phyloP scores from a whole-genome alignment of 2,113 vertebrate genomes.

The Crotalus helleri region DNA sequence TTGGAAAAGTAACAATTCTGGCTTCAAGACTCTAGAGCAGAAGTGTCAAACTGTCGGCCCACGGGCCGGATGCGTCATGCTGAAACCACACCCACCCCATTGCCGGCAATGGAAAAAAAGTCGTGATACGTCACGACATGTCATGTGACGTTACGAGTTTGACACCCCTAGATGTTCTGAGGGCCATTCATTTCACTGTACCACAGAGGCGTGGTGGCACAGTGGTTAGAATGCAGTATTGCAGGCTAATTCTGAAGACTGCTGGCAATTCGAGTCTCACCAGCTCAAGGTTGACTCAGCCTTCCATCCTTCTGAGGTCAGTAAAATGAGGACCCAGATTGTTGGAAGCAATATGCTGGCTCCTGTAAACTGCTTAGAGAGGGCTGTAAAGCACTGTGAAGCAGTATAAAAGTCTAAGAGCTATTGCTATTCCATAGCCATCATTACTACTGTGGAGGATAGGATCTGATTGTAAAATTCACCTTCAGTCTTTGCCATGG shows the following conservation, averaged over 20 bases:
- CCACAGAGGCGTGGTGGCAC: not conserved
- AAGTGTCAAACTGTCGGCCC: too few relatives aligned
- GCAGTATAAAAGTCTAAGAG: too few relatives aligned
- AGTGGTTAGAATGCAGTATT: not conserved
- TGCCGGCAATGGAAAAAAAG: too few relatives aligned
- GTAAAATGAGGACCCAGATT: too few relatives aligned
- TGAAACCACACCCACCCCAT: too few relatives aligned
- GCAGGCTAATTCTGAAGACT: not conserved
- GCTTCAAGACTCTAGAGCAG: not conserved
- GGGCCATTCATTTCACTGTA: not conserved
- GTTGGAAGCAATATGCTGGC: too few relatives aligned
- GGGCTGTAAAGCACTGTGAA: too few relatives aligned
- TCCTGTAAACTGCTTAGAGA: too few relatives aligned
- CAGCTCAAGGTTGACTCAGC: not conserved
- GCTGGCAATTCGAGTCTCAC: not conserved
- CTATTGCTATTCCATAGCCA: not conserved
- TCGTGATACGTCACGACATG: too few relatives aligned
- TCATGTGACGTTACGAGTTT: too few relatives aligned
- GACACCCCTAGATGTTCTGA: not conserved
- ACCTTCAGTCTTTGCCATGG: not conserved
- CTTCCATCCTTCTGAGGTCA: too few relatives aligned
- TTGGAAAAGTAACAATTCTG: not conserved
- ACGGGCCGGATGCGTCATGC: too few relatives aligned
- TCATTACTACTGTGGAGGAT: not conserved
- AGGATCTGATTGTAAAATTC: not conserved